Conservation (phyloP, 2,797 vertebrate species). For the Rhinogobio ventralis region DNA sequence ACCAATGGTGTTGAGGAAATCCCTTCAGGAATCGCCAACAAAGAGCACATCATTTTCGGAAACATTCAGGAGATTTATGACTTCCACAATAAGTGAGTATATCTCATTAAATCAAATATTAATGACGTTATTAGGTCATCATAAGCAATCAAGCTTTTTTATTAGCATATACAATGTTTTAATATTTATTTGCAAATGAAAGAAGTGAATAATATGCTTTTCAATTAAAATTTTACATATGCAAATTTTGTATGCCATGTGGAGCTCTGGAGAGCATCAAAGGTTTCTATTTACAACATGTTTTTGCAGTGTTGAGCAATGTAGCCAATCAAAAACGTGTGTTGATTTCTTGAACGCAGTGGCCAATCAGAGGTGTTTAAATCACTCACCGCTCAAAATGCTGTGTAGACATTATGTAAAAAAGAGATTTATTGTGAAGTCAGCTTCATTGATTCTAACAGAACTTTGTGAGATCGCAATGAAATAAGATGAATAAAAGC, state of each 20-base stretch:
- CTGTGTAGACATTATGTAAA: no score
- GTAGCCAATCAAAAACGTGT: no score
- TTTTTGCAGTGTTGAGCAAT: no score
- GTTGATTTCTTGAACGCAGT: no score
- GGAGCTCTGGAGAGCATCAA: no score
- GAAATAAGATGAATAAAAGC: no score
- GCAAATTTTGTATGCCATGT: conserved; percentile 24
- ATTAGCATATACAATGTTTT: background rate
- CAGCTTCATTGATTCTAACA: no score
- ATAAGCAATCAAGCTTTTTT: background rate
- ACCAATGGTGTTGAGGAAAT: conserved; percentile 94
- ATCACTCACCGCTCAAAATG: no score
- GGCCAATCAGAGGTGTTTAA: no score
- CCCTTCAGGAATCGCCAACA: conserved; percentile 90
- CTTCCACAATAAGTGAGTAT: conserved; percentile 95
- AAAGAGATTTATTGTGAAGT: no score
- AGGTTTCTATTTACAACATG: no score
- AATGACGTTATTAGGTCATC: background rate
- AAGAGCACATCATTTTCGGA: conserved; percentile 94
- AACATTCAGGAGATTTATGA: conserved; percentile 99
- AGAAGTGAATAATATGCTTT: conserved; percentile 1
- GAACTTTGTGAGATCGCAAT: no score
- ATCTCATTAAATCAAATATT: background rate
- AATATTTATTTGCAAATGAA: background rate
- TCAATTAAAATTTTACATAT: conserved; percentile 8